Percentiles rank a stretch among this genome's conserved stretches.
These are phyloP conservation scores for Asbolus verrucosus DNA, from an alignment of 1,140 invertebrate genomes.

Conservation along the genomic window DNA sequence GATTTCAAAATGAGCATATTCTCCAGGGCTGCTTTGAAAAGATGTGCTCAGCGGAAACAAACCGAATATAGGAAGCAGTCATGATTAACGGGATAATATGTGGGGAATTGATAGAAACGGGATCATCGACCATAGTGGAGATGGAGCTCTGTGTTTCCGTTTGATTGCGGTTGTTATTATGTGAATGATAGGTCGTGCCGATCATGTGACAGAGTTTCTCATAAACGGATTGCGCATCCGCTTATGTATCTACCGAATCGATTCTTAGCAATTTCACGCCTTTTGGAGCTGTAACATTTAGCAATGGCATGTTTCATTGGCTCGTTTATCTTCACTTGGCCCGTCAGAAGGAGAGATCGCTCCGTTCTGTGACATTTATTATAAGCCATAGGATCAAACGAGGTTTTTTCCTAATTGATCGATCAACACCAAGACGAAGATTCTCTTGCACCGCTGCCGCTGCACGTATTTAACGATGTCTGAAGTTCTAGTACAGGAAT, in stretches of 20 bases:
- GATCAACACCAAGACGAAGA: too few relatives aligned
- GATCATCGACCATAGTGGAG: neutral
- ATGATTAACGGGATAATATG: neutral
- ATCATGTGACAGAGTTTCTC: constrained; percentile 34
- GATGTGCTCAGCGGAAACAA: neutral
- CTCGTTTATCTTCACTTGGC: constrained; percentile 52
- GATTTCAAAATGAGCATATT: constrained; percentile 11
- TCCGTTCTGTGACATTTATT: constrained; percentile 6
- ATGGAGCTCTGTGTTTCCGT: constrained; percentile 16
- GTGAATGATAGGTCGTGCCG: constrained; percentile 26
- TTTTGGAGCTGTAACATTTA: constrained; percentile 58
- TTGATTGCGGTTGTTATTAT: constrained; percentile 31
- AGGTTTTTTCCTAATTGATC: too few relatives aligned
- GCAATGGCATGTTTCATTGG: constrained; percentile 55
- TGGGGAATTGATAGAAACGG: too few relatives aligned
- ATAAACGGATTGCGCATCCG: constrained; percentile 41
- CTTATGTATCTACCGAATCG: constrained; percentile 36
- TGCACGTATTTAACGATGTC: constrained; percentile 34
- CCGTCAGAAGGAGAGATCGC: constrained; percentile 3
- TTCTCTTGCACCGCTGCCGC: constrained; percentile 7
- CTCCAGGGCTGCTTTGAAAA: constrained; percentile 3
- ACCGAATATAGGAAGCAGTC: neutral
- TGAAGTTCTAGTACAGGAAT: constrained; percentile 2
- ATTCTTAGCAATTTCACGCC: constrained; percentile 59
- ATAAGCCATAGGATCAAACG: too few relatives aligned